Base-by-base conservation (phyloP, 2,888 invertebrate genomes). In the Leucophenga montana region DNA sequence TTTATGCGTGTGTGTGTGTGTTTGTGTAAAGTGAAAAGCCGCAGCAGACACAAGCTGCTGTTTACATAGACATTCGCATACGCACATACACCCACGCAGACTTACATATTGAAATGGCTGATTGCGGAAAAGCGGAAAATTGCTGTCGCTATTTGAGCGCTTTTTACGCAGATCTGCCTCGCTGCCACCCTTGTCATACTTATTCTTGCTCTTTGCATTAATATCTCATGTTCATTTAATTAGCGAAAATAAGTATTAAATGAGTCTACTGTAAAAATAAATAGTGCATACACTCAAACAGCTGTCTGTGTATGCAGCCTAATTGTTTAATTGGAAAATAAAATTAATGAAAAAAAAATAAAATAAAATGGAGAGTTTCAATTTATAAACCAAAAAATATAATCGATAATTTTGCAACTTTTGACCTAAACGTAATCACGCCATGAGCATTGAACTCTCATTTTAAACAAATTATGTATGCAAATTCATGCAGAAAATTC, bases 191-290 rank as follows among this genome's bases (percentile, higher is more conserved):
- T 62, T 39, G 16, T 16, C 39, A 5, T 33, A 8, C 39, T 8
- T 3, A 48, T n/a, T 46, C 57, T 54, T 39, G 5, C 13, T 68
- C 50, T 65, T 27, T n/a, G 44, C 5, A 16, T 44, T 65, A n/a
- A 18, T 50, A 57, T 11, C 66, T 16, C 72, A 64, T 72, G 68
- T 66, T 68, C 83, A 78, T 82, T 82, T 82, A 84, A 82, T 82
- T 82, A 84, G 81, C 81, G 84, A 81, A 82, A 82, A 84, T 82
- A 81, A 73, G 84, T 81, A 82, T 83, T 84, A 82, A 83, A 82
- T 80, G 83, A 77, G 81, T 78, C 82, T 78, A 84, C 80, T 83
- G 84, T 83, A 83, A 82, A 81, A 81, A 78, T 83, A 81, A 81
- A 81, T 81, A 81, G 83, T 82, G 81, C 81, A 81, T 81, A 82